Conservation (phyloP, 2,797 vertebrate species). For the Amblyraja radiata region DNA sequence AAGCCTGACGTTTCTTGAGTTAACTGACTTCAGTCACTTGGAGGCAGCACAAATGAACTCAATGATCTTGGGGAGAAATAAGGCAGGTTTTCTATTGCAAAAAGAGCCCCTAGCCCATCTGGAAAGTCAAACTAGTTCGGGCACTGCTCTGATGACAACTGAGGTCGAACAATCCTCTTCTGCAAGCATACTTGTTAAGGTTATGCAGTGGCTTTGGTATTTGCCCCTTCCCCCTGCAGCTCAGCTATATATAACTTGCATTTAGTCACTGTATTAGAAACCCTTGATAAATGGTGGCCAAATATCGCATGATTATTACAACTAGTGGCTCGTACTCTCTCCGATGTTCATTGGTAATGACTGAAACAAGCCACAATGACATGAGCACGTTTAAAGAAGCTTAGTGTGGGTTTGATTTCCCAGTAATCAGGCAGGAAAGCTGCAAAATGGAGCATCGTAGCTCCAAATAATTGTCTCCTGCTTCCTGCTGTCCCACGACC, state of each 20-base stretch:
- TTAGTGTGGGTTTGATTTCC: neutral
- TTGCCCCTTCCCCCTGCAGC: neutral
- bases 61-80: neutral
- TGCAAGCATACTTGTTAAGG: neutral
- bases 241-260: neutral
- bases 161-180: neutral
- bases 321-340: too few relatives aligned
- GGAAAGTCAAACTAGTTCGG: neutral
- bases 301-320: too few relatives aligned
- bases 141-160: too few relatives aligned
- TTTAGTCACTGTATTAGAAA: too few relatives aligned
- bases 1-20: neutral
- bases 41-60: neutral
- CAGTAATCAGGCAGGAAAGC: neutral
- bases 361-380: neutral
- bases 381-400: neutral
- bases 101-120: neutral
- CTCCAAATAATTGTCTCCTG: conserved; percentile 16
- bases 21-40: neutral
- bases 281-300: too few relatives aligned
- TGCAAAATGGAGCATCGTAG: neutral
- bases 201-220: neutral
- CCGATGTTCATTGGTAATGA: neutral
- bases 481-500: neutral
- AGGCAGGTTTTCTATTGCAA: neutral